Percentiles rank a stretch among this genome's conserved stretches.
These are phyloP conservation scores for Craterocephalus amniculus DNA, from an alignment of 2,797 vertebrate genomes.

Conservation along the genomic window DNA sequence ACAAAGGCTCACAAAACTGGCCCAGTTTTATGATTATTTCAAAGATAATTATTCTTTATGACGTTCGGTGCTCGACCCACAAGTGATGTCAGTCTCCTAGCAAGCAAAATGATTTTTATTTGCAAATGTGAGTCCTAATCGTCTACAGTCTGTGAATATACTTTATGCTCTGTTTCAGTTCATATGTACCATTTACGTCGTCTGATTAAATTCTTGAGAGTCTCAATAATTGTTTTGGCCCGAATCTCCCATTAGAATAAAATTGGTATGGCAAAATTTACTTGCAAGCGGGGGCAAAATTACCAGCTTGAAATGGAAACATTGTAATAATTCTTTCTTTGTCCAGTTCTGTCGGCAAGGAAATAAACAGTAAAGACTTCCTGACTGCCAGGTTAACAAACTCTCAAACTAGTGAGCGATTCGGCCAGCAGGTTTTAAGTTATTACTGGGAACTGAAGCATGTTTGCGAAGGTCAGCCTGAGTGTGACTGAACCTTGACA, in stretches of 20 bases:
- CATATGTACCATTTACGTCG: slow-evolving; percentile 26
- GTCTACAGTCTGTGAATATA: slow-evolving; percentile 68
- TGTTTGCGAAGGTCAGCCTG: background rate
- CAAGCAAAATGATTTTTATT: slow-evolving; percentile 43
- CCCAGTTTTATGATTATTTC: slow-evolving; percentile 26
- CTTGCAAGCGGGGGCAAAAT: slow-evolving; percentile 11
- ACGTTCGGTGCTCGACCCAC: slow-evolving; percentile 40
- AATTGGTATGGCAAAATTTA: slow-evolving; percentile 28
- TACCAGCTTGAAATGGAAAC: slow-evolving; percentile 29
- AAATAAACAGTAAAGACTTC: slow-evolving; percentile 4
- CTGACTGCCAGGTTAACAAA: background rate
- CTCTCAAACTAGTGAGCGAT: slow-evolving; percentile 4
- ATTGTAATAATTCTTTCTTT: background rate
- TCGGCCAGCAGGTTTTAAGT: background rate
- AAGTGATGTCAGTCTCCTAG: slow-evolving; percentile 38
- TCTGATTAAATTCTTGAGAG: slow-evolving; percentile 54
- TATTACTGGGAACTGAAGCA: background rate
- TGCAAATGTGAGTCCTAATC: slow-evolving; percentile 53
- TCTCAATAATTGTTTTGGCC: slow-evolving; percentile 51
- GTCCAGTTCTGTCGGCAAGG: background rate
- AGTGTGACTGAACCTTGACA: slow-evolving; percentile 3
- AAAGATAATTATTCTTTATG: slow-evolving; percentile 62
- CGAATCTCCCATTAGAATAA: slow-evolving; percentile 23
- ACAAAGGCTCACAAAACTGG: slow-evolving; percentile 39
- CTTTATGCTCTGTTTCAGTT: slow-evolving; percentile 59